These are phyloP conservation scores for Rhinogobio ventralis DNA, from an alignment of 2,797 vertebrate genomes.

Conservation along the genomic window DNA sequence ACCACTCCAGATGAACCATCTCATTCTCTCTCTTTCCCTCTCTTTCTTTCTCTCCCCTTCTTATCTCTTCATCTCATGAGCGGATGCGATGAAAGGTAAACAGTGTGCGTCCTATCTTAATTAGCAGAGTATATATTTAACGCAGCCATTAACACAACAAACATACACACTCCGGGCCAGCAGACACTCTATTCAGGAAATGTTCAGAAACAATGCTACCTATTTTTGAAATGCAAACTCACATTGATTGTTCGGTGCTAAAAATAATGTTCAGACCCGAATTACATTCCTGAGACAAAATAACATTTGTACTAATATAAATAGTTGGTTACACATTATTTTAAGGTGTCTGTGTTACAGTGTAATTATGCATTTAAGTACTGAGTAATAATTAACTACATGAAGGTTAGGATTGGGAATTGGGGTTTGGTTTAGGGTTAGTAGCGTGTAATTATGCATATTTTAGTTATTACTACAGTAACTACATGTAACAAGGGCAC, in stretches of 20 bases:
- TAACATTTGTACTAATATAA: no score
- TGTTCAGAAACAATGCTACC: neutral
- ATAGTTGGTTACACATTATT: neutral
- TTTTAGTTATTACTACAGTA: no score
- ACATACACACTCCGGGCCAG: slow-evolving; percentile 52
- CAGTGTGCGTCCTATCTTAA: slow-evolving; percentile 62
- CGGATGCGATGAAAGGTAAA: slow-evolving; percentile 62
- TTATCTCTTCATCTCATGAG: slow-evolving; percentile 63
- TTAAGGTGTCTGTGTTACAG: no score
- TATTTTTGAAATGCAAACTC: slow-evolving; percentile 22
- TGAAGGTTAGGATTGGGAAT: no score
- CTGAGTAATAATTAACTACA: no score
- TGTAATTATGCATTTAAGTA: no score
- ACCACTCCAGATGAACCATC: slow-evolving; percentile 64
- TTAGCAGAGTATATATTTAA: slow-evolving; percentile 64
- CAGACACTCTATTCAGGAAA: slow-evolving; percentile 49
- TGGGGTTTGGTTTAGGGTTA: no score
- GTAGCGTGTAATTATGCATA: no score
- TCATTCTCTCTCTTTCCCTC: neutral
- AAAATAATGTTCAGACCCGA: no score
- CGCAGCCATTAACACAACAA: slow-evolving; percentile 57
- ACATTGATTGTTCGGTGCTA: neutral
- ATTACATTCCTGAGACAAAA: no score
- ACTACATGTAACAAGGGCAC: no score
- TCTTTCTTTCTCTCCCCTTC: slow-evolving; percentile 14